Base-by-base conservation (phyloP, 35 echinoderm and acorn worm genomes). In the Apostichopus japonicus region DNA sequence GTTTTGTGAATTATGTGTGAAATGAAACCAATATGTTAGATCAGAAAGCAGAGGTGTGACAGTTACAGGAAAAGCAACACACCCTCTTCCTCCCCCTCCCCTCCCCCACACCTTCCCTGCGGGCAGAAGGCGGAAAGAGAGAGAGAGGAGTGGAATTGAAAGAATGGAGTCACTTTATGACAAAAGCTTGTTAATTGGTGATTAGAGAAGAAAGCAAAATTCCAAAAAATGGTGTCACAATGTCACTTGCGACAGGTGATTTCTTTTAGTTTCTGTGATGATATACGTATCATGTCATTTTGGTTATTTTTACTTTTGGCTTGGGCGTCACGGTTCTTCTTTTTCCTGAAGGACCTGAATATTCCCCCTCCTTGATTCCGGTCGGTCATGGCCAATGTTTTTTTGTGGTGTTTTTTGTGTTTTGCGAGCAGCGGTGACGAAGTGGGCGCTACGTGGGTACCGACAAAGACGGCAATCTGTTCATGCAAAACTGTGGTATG, bases 261-360 rank as follows among this genome's bases (percentile, higher is more conserved):
- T 21, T 21, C 22, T 16, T 75, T 75, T 75, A 15, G 63, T 10
- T 67, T 67, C 19, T 67, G 63, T 67, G 63, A 67, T 67, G 19
- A 19, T 67, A 15, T 67, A 15, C 63, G 19, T 67, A 15, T 67
- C 11, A 11, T 67, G 11, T 67, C 19, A 15, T 65, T 17, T 10
- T 65, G 11, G 11, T 67, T 10, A 4, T 75, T 58, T 59, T 84
- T 84, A 84, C 81, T 84, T 84, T 84, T 84, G 21, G 81, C 7
- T 59, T 84, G 81, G 56, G 10, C 81, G 21, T 84, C 81, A 16
- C 56, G 54, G 56, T 54, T 84, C 81, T 84, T 84, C 81, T 84
- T 84, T 84, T 57, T 84, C 81, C 81, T 55, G 54, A 84, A 51
- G 54, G 81, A 84, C 81, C 81, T n/a, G 81, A 84, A 84, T 57